These are phyloP conservation scores for Engraulis encrasicolus DNA, from an alignment of 2,113 vertebrate genomes.

Conservation along the genomic window DNA sequence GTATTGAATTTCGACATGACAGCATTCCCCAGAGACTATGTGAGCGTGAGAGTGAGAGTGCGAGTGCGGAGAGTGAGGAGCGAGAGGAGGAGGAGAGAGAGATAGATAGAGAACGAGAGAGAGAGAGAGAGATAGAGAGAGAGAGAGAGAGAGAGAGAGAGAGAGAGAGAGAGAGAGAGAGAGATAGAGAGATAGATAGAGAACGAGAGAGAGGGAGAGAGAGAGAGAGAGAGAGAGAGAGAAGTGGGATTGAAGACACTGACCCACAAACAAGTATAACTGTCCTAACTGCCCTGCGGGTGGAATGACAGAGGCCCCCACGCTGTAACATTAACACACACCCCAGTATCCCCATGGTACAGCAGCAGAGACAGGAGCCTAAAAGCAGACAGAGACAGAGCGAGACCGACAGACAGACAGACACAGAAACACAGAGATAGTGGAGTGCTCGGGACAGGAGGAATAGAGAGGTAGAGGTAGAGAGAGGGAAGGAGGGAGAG, in stretches of 20 bases:
- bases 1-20: slow-evolving; percentile 77
- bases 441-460: no score
- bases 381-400: not conserved
- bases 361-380: not conserved
- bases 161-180: slow-evolving; percentile 54
- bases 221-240: slow-evolving; percentile 53
- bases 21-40: slow-evolving; percentile 71
- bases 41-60: slow-evolving; percentile 49
- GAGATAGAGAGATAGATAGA: slow-evolving; percentile 55
- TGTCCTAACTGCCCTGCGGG: slow-evolving; percentile 42
- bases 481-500: slow-evolving; percentile 28
- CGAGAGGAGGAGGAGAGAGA: no score
- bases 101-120: slow-evolving; percentile 51
- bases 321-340: not conserved
- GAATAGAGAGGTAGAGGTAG: not conserved
- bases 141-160: slow-evolving; percentile 54
- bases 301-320: slow-evolving; percentile 17
- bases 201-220: no score
- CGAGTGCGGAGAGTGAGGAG: no score
- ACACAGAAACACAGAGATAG: not conserved
- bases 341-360: not conserved
- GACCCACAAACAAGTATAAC: slow-evolving; percentile 66
- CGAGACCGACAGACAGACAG: no score
- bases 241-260: slow-evolving; percentile 54
- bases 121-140: slow-evolving; percentile 54